phyloP scores from a whole-genome alignment of 2,888 invertebrate genomes.

The Leptodirus hochenwartii region DNA sequence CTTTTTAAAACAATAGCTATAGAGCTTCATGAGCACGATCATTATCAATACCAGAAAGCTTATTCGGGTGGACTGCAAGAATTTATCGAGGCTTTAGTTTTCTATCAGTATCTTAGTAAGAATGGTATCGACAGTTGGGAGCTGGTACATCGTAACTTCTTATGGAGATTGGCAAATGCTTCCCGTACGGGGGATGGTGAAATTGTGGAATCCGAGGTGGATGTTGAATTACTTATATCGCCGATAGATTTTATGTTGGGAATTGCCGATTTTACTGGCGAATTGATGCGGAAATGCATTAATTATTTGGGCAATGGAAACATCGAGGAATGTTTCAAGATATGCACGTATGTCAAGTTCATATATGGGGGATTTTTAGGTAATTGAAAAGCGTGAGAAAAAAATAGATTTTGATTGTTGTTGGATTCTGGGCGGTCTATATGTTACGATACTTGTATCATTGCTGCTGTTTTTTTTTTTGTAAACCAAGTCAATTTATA shows the following conservation, averaged over 20 bases:
- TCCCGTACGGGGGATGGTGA: conserved; percentile 6
- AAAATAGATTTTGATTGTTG: conserved; percentile 5
- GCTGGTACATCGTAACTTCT: conserved; percentile 17
- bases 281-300: conserved; percentile 77
- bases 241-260: conserved; percentile 52
- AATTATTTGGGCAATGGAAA: conserved; percentile 64
- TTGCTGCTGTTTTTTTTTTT: not conserved
- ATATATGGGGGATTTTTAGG: conserved; percentile 45
- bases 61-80: conserved; percentile 58
- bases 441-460: conserved; percentile 1
- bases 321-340: conserved; percentile 47
- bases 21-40: conserved; percentile 54
- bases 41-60: conserved; percentile 46
- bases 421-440: too few relatives aligned
- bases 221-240: conserved; percentile 22
- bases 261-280: conserved; percentile 73
- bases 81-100: conserved; percentile 70
- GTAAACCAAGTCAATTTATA: conserved; percentile 13
- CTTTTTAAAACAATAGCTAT: conserved; percentile 49
- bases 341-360: conserved; percentile 51
- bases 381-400: too few relatives aligned
- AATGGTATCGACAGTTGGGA: conserved; percentile 39
- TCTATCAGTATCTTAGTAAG: conserved; percentile 48
- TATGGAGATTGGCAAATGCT: conserved; percentile 13
- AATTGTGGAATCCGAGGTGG: conserved; percentile 11